Conservation (phyloP, 2,888 invertebrate genomes). For the Andrena camellia region DNA sequence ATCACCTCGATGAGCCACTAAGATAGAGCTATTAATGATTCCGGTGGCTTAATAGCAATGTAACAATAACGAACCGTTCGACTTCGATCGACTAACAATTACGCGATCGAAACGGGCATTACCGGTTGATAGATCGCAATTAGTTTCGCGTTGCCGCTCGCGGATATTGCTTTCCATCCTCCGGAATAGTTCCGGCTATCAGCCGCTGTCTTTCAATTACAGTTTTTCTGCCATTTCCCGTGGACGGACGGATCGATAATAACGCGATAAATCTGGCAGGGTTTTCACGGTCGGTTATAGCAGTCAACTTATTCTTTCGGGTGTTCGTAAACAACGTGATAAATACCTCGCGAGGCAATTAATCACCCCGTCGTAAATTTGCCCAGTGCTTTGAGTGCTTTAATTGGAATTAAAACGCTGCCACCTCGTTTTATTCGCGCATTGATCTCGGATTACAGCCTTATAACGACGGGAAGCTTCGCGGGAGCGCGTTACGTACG, state of each 20-base stretch:
- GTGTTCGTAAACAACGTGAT: constrained; percentile 71
- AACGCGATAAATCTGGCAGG: constrained; percentile 69
- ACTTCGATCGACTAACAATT: neutral
- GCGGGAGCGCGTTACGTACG: constrained; percentile 1
- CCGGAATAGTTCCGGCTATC: constrained; percentile 52
- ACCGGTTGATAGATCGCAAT: constrained; percentile 25
- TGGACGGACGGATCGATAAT: constrained; percentile 63
- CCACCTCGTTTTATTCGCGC: constrained; percentile 15
- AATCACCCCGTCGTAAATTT: constrained; percentile 65
- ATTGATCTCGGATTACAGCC: constrained; percentile 41
- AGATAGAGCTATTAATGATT: neutral
- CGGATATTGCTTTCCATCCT: constrained; percentile 21
- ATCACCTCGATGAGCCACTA: neutral
- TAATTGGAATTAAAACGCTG: constrained; percentile 55
- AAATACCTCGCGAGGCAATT: constrained; percentile 64
- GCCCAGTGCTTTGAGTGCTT: constrained; percentile 47
- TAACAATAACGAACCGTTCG: neutral
- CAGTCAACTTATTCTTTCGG: constrained; percentile 69
- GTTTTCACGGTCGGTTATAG: constrained; percentile 69
- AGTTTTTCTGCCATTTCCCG: constrained; percentile 62
- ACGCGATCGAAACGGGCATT: neutral
- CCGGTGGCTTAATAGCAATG: neutral
- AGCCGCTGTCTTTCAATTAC: constrained; percentile 71
- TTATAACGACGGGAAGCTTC: constrained; percentile 12
- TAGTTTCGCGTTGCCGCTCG: constrained; percentile 29